Evolutionary conservation across 2,888 invertebrate genomes (phyloP), one percentile per base, ranked within the genome.

Genomic region (Mesoligia furuncula): DNA sequence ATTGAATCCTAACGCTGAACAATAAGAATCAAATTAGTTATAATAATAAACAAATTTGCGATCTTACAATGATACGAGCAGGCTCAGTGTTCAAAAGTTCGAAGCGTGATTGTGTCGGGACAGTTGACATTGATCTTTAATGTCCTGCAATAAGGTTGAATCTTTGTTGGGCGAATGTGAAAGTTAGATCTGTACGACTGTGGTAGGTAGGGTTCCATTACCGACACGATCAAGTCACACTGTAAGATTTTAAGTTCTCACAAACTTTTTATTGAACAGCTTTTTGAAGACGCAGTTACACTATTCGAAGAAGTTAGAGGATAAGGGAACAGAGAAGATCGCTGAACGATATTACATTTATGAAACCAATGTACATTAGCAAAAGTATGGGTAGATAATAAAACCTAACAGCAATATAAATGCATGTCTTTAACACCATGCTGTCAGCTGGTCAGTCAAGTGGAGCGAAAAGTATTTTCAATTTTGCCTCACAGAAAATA

Each of bases 61-160:
- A 90, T 90, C 88, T 92, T 91, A 90, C 89, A 91, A 91, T 92
- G 91, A 93, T 92, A 91, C 91, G 84, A 85, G 85, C 87, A 87
- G 89, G 68, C 39, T 80, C 84, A 79, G 89, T 82, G 87, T 90
- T 90, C 85, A 90, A 91, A 90, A 88, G 90, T 88, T 87, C 85
- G 48, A 73, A 79, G 61, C 42, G 65, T 72, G 67, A 81, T 78
- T 36, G 27, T 70, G 57, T 71, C 17, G 57, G 13, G 57, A n/a
- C 65, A 69, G 65, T 75, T 83, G 39, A 73, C 15, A 73, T 64
- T 79, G 68, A 75, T 45, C 77, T 85, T 67, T 80, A 76, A 27
- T n/a, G 0, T 24, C 6, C 64, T 36, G 54, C 1, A 2, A 54
- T 87, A 86, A 78, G 85, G 85, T 79, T 76, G 67, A 70, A 67